Evolutionary conservation across 2,888 invertebrate species (phyloP), one percentile per base, ranked within the genome.

Genomic region (Neelides folsomi): DNA sequence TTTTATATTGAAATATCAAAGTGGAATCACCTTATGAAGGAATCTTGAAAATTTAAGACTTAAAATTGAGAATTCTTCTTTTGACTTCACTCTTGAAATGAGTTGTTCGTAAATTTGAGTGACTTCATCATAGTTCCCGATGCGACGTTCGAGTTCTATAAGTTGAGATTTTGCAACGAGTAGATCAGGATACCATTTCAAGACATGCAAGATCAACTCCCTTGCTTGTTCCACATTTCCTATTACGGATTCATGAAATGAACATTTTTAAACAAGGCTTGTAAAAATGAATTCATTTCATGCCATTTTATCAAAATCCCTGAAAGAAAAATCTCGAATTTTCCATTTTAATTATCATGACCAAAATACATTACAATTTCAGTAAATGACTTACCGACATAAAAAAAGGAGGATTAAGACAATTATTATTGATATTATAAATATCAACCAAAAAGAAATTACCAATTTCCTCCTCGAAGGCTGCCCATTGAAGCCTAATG

Each of bases 381-480:
- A n/a, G n/a, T n/a, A n/a, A n/a, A n/a, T n/a, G n/a, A n/a, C n/a
- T n/a, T n/a, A n/a, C n/a, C n/a, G n/a, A n/a, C n/a, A n/a, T n/a
- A n/a, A n/a, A n/a, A n/a, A n/a, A n/a, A n/a, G n/a, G n/a, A n/a
- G n/a, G n/a, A n/a, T n/a, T n/a, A n/a, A n/a, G n/a, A n/a, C n/a
- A n/a, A n/a, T n/a, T n/a, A n/a, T n/a, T n/a, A 46, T 8, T 2
- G 10, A 9, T 12, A 35, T 16, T 20, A 20, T 15, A 7, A 36
- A 20, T 2, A 18, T 10, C 40, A 15, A 4, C 6, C 3, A 10
- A 44, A 2, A 19, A 7, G 18, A 37, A 45, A 65, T 62, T 67
- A 75, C 75, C 73, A 64, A 71, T 68, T 63, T 71, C 70, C 66
- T 77, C 77, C 66, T 77, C 76, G 68, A 75, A 76, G 3, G 74